Conservation (phyloP, 2,113 vertebrate species). For the Larimichthys polyactis region DNA sequence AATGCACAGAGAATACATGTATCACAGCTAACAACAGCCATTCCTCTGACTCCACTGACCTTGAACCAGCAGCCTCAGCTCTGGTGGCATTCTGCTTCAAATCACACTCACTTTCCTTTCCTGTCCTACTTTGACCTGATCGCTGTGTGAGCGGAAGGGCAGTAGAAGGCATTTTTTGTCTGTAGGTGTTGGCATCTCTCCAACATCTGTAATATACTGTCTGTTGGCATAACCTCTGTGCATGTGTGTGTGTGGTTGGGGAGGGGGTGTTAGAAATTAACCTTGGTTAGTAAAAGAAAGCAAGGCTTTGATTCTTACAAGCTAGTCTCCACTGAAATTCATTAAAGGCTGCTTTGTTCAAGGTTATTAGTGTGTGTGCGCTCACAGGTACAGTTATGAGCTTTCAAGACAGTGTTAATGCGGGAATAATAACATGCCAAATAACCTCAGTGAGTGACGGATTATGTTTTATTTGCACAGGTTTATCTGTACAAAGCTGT, state of each 20-base stretch:
- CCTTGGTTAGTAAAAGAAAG: conserved; percentile 60
- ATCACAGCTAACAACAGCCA: neutral
- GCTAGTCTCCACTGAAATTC: conserved; percentile 52
- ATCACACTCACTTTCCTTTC: conserved; percentile 12
- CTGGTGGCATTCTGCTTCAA: neutral
- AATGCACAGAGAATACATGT: neutral
- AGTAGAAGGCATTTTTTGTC: neutral
- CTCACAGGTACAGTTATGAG: conserved; percentile 4
- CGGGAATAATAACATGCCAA: conserved; percentile 42
- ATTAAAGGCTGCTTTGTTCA: conserved; percentile 76
- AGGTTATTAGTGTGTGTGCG: conserved; percentile 60
- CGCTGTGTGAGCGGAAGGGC: neutral
- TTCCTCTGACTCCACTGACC: conserved; percentile 26
- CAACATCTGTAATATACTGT: conserved; percentile 2
- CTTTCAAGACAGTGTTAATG: conserved; percentile 25
- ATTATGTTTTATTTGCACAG: conserved; percentile 27
- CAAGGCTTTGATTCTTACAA: conserved; percentile 54
- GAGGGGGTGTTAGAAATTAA: conserved; percentile 64
- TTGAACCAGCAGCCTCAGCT: conserved; percentile 34
- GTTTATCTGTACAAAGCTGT: neutral
- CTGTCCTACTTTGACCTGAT: conserved; percentile 45
- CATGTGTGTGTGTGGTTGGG: neutral
- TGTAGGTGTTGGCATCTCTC: neutral
- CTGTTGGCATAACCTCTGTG: conserved; percentile 41
- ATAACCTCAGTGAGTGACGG: conserved; percentile 11